phyloP scores from a whole-genome alignment of 2,113 vertebrate species.

The Alces alces region DNA sequence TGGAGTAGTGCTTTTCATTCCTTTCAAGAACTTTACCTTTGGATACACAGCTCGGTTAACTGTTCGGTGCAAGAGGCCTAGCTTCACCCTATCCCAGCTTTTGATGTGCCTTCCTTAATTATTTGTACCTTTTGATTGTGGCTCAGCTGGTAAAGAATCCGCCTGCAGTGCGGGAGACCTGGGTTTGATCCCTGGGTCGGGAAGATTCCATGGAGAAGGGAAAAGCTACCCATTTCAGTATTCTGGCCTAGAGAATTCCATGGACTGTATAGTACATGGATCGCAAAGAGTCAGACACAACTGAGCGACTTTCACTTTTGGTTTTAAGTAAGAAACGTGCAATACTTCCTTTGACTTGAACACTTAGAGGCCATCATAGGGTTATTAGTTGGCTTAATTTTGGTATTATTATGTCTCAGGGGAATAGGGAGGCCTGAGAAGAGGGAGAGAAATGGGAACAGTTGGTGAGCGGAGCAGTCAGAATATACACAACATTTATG shows the following conservation, averaged over 20 bases:
- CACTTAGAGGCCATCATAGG: not conserved
- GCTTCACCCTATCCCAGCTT: not conserved
- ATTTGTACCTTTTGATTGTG: not conserved
- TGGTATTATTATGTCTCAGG: not conserved
- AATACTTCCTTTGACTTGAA: not conserved
- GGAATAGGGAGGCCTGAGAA: not conserved
- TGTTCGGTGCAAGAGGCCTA: not conserved
- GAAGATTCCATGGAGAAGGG: not conserved
- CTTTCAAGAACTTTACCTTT: not conserved
- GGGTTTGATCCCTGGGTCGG: not conserved
- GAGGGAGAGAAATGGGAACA: not conserved
- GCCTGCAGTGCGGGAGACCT: not conserved
- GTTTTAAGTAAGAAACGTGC: not conserved
- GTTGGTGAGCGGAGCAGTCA: not conserved
- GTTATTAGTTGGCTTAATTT: not conserved
- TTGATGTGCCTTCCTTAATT: not conserved
- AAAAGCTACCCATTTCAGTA: not conserved
- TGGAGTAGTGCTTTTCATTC: not conserved
- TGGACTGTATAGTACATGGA: not conserved
- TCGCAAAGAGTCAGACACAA: accelerated
- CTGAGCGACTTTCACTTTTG: not conserved
- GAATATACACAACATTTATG: not conserved
- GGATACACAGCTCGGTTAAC: not conserved
- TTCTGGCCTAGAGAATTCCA: not conserved
- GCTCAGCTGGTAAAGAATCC: not conserved